A percentile compares a stretch with the other conserved stretches of the same genome.
Conservation (phyloP, 2,113 vertebrate species). For the Corapipo altera region DNA sequence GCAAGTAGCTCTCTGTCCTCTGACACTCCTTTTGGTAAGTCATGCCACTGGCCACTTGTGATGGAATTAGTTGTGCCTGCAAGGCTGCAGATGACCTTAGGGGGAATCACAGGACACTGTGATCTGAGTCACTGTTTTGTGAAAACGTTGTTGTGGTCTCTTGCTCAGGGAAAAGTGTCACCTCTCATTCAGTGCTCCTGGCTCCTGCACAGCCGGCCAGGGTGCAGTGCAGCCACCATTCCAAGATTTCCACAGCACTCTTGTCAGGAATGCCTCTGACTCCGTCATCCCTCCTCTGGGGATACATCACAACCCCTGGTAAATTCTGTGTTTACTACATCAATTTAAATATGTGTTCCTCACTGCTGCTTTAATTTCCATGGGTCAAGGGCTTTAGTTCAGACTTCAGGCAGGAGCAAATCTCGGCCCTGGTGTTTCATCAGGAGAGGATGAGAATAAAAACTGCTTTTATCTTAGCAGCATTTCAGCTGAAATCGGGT, state of each 20-base stretch:
- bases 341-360: background rate
- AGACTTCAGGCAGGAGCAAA: background rate
- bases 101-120: background rate
- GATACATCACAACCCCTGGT: fast-evolving
- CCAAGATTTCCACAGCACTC: background rate
- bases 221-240: background rate
- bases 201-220: background rate
- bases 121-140: background rate
- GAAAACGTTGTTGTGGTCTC: background rate
- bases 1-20: background rate
- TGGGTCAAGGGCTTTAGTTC: background rate
- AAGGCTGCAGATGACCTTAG: background rate
- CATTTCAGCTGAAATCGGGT: background rate
- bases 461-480: background rate
- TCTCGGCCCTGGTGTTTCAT: background rate
- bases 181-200: fast-evolving
- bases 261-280: fast-evolving
- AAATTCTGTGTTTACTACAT: background rate
- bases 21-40: background rate
- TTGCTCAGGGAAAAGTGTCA: background rate
- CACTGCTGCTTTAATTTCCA: background rate
- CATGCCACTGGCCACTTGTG: background rate
- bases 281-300: background rate
- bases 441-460: background rate
- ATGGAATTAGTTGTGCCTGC: background rate